Conservation (phyloP, 2,888 invertebrate species). For the Noctuana brunneofusca region DNA sequence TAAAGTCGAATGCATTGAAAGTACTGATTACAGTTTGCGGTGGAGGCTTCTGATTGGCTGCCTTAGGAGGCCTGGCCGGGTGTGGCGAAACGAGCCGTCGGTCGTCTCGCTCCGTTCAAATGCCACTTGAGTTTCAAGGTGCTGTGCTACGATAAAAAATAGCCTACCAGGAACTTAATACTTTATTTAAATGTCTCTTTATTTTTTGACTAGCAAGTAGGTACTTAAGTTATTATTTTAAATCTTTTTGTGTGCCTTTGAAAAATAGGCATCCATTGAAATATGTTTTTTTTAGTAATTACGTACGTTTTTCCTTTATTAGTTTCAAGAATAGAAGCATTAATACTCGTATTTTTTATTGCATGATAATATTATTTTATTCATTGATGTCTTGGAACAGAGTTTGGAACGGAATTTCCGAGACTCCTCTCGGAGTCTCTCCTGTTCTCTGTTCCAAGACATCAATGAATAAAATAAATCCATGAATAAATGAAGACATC, state of each 20-base stretch:
- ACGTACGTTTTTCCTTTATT: no score
- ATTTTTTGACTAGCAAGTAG: slow-evolving; percentile 5
- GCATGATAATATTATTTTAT: no score
- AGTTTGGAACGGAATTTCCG: no score
- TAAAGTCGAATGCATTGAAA: slow-evolving; percentile 69
- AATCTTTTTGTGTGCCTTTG: not conserved
- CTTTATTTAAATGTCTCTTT: slow-evolving; percentile 34
- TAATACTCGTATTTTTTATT: no score
- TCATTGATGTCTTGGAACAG: no score
- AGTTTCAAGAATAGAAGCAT: no score
- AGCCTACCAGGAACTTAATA: slow-evolving; percentile 46
- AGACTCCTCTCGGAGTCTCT: no score
- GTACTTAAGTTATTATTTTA: not conserved
- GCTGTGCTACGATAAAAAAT: slow-evolving; percentile 35
- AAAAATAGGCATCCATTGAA: not conserved
- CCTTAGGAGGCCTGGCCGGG: slow-evolving; percentile 73
- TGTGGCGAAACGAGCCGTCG: slow-evolving; percentile 70
- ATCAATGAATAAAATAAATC: no score
- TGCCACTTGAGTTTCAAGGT: slow-evolving; percentile 40
- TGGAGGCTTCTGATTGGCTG: slow-evolving; percentile 68
- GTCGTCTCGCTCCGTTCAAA: slow-evolving; percentile 40
- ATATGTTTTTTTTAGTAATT: not conserved
- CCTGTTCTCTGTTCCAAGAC: no score
- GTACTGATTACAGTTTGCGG: slow-evolving; percentile 62
- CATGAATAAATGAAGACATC: no score